Evolutionary conservation across 2,888 invertebrate species (phyloP), one percentile per base, ranked within the genome.

Genomic region (Rhynchonema sp.): DNA sequence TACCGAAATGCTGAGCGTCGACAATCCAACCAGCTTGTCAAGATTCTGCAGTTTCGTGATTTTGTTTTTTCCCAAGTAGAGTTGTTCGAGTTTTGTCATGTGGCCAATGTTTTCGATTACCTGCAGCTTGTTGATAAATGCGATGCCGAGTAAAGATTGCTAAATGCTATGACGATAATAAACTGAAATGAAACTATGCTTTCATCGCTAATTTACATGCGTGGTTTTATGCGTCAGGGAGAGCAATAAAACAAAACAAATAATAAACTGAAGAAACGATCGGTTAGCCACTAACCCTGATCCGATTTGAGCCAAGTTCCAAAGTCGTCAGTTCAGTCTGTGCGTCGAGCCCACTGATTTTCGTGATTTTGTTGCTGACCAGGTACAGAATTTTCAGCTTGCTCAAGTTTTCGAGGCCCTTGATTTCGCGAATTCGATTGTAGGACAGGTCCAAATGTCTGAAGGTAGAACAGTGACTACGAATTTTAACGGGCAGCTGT

Each of bases 11-110:
- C 90, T 90, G 22, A 96, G 75, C 63, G 87, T 81, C 64, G 83
- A 74, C 23, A 96, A 76, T 60, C 82, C 82, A 1, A 78, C 80
- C 62, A 96, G 75, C 0, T 81, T 81, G 2, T 85, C 83, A 17
- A 98, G 74, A 74, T 91, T 87, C 73, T 87, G 86, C 65, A 98
- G 84, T 74, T 84, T 84, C 0, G 80, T 77, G 63, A 98, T 88
- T 79, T 94, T 96, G 75, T 98, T 98, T 76, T 94, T 96, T 2
- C 96, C 96, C 59, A 98, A 75, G 74, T 84, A 98, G 1, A 98
- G 77, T 66, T 85, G 84, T n/a, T 82, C 83, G 25, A 98, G 76
- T 60, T 82, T 82, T 1, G 78, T 79, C 63, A 96, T 75, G 1
- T 82, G 81, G 1, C 84, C 83, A 20, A 98, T 75, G 74, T 92